Evolutionary conservation across 2,888 invertebrate species (phyloP).

Genomic region (Eristalinus aeneus): DNA sequence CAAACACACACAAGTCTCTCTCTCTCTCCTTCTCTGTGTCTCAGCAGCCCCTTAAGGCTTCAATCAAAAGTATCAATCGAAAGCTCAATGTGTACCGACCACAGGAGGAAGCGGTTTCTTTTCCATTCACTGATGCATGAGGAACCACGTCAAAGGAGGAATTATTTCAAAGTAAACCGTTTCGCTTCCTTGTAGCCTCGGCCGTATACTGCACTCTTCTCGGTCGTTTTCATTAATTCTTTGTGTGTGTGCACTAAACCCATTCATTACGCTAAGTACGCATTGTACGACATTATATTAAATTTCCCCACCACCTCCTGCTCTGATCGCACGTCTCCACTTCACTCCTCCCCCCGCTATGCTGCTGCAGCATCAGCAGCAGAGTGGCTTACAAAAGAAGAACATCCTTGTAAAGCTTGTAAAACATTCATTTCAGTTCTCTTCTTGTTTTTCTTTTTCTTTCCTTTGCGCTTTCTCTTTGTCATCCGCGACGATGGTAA

Average conservation of each 20-base stretch:
- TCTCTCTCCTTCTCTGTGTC: too few relatives aligned
- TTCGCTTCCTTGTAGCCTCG: background rate
- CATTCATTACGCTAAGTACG: conserved; percentile 47
- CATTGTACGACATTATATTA: conserved; percentile 31
- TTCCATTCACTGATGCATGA: background rate
- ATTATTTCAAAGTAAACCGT: conserved; percentile 30
- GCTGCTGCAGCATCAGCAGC: background rate
- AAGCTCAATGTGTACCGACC: background rate
- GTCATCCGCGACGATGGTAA: background rate
- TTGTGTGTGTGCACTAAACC: conserved; percentile 11
- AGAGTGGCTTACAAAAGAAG: conserved; percentile 9
- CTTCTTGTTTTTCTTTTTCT: conserved; percentile 7
- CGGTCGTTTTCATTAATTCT: conserved; percentile 32
- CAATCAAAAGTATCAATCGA: conserved; percentile 7
- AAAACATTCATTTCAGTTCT: conserved; percentile 34
- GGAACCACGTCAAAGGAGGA: background rate
- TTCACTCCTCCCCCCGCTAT: background rate
- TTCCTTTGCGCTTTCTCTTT: conserved; percentile 5
- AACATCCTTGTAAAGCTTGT: conserved; percentile 51
- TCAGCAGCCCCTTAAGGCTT: too few relatives aligned
- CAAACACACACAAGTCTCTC: too few relatives aligned
- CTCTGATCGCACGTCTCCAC: background rate
- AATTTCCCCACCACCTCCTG: conserved; percentile 10
- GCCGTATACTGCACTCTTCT: background rate
- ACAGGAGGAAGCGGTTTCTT: background rate